phyloP scores from a whole-genome alignment of 2,888 invertebrate species.

The Ophonus ardosiacus region DNA sequence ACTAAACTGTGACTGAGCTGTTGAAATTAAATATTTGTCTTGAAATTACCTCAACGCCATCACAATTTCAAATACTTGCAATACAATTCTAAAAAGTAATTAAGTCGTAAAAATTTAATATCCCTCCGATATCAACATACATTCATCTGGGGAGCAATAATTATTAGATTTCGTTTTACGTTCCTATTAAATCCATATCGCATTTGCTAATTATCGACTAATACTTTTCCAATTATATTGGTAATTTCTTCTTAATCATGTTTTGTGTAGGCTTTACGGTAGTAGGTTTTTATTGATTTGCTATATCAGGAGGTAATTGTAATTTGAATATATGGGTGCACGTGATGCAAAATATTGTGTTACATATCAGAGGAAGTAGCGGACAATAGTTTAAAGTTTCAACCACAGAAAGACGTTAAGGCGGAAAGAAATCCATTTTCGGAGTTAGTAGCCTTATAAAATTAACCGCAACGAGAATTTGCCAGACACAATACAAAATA shows the following conservation, averaged over 20 bases:
- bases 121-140: not conserved
- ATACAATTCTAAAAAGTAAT: not conserved
- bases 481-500: too few species aligned
- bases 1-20: not conserved
- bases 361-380: constrained; percentile 11
- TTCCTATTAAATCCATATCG: constrained; percentile 10
- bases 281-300: not conserved
- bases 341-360: constrained; percentile 27
- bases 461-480: not conserved
- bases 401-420: constrained; percentile 13
- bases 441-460: not conserved
- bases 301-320: not conserved
- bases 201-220: constrained; percentile 27
- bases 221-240: not conserved
- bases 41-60: not conserved
- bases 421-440: not conserved
- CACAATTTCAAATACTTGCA: not conserved
- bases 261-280: not conserved
- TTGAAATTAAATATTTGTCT: not conserved
- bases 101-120: not conserved
- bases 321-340: constrained; percentile 1
- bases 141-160: not conserved
- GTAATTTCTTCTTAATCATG: constrained; percentile 20
- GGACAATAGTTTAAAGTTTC: not conserved
- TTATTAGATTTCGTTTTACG: constrained; percentile 39